A percentile compares a stretch with the other conserved stretches of the same genome.
Conservation (phyloP, 2,888 invertebrate genomes). For the Tetrapedia diversipes region DNA sequence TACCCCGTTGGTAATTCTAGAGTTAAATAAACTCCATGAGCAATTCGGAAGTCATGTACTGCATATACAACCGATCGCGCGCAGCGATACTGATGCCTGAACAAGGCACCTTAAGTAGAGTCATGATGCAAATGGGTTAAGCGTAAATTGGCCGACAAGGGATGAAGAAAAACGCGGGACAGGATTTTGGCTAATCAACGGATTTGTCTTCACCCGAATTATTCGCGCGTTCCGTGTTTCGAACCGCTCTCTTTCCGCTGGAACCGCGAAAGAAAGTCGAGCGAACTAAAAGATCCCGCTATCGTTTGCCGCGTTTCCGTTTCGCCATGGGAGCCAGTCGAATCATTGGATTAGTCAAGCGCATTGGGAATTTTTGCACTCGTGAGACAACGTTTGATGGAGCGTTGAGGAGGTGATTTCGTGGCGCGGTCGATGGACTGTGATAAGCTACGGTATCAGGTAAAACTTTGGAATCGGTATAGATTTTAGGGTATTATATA, state of each 20-base stretch:
- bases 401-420: background rate
- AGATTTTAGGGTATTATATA: no score
- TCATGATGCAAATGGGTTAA: no score
- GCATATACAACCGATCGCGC: no score
- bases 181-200: no score
- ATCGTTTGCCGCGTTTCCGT: background rate
- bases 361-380: background rate
- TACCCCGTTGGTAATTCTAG: no score
- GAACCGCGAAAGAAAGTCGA: background rate
- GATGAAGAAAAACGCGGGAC: background rate
- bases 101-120: no score
- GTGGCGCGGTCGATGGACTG: constrained; percentile 29
- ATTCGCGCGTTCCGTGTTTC: constrained; percentile 10
- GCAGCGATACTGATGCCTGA: no score
- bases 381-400: background rate
- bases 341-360: constrained; percentile 22
- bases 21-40: no score
- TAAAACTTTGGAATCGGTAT: no score
- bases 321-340: background rate
- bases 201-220: constrained; percentile 1
- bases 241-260: background rate
- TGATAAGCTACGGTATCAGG: constrained; percentile 14
- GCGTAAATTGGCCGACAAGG: no score
- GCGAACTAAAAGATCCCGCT: constrained; percentile 13
- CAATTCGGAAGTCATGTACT: no score